A percentile compares a stretch with the other conserved stretches of the same genome.
Evolutionary conservation across 53 echinoderm and acorn worm genomes (phyloP).

Genomic region (Astropecten irregularis): DNA sequence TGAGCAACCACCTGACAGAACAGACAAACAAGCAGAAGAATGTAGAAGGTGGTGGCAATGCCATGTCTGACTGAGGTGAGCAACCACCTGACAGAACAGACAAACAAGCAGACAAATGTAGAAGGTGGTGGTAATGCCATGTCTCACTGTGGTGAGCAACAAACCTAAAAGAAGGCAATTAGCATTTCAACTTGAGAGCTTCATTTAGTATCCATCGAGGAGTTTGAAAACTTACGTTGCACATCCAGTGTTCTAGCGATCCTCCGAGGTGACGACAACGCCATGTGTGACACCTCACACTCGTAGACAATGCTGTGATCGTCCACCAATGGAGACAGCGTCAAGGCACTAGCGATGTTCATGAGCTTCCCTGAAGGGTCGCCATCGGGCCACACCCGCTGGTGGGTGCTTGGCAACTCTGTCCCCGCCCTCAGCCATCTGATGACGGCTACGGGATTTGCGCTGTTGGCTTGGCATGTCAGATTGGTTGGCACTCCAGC

Average conservation of each 20-base stretch:
- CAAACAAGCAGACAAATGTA: too few relatives aligned
- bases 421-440: conserved; percentile 61
- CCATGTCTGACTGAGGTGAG: too few relatives aligned
- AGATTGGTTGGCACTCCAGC: conserved; percentile 61
- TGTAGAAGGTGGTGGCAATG: too few relatives aligned
- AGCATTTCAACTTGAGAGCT: too few relatives aligned
- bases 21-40: too few relatives aligned
- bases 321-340: conserved; percentile 57
- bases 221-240: conserved; percentile 73
- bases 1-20: too few relatives aligned
- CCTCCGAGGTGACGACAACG: conserved; percentile 49
- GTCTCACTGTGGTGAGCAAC: too few relatives aligned
- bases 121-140: too few relatives aligned
- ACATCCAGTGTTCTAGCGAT: conserved; percentile 70
- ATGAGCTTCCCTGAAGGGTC: conserved; percentile 73
- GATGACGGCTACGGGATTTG: conserved; percentile 76
- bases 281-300: conserved; percentile 74
- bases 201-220: too few relatives aligned
- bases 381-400: conserved; percentile 1
- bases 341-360: conserved; percentile 69
- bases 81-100: too few relatives aligned
- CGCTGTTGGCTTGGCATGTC: conserved; percentile 70
- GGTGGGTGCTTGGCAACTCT: conserved; percentile 12
- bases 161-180: too few relatives aligned
- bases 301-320: conserved; percentile 68